Percentiles rank a stretch among this genome's conserved stretches.
These are phyloP conservation scores for Eupsittula cactorum DNA, from an alignment of 2,113 vertebrate species.

Conservation along the genomic window DNA sequence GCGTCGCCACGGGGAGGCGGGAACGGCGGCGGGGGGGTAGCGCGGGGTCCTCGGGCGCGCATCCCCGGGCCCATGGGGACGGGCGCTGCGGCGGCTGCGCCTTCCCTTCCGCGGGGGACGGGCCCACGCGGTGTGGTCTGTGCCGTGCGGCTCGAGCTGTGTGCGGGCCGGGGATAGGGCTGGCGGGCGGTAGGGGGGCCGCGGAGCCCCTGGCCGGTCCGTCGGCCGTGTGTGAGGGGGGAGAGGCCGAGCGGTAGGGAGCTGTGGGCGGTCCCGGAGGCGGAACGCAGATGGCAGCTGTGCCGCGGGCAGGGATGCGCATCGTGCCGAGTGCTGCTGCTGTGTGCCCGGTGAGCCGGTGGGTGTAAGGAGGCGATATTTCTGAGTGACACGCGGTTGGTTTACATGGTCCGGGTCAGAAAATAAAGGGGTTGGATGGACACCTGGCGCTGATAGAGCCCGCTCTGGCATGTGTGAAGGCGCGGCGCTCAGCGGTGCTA, in stretches of 20 bases:
- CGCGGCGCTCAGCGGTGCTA: fast-evolving
- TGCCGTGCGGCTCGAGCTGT: neutral
- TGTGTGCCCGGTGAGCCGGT: neutral
- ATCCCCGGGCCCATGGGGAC: neutral
- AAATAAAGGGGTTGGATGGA: neutral
- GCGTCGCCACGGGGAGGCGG: neutral
- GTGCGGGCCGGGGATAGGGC: neutral
- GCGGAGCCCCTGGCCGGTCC: neutral
- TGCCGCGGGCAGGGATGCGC: neutral
- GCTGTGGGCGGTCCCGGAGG: neutral
- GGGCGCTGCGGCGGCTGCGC: neutral
- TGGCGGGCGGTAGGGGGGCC: neutral
- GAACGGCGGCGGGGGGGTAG: neutral
- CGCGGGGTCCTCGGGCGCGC: neutral
- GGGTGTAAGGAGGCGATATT: fast-evolving
- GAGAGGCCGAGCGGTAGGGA: neutral
- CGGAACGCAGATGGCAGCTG: neutral
- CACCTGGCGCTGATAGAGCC: fast-evolving
- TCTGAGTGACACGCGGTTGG: neutral
- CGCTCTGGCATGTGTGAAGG: fast-evolving
- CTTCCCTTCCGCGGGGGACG: neutral
- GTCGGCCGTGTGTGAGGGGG: fast-evolving
- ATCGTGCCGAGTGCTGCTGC: neutral
- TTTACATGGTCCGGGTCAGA: fast-evolving
- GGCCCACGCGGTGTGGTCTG: neutral